These are phyloP conservation scores for Sisyra nigra DNA, from an alignment of 2,888 invertebrate species.

Conservation along the genomic window DNA sequence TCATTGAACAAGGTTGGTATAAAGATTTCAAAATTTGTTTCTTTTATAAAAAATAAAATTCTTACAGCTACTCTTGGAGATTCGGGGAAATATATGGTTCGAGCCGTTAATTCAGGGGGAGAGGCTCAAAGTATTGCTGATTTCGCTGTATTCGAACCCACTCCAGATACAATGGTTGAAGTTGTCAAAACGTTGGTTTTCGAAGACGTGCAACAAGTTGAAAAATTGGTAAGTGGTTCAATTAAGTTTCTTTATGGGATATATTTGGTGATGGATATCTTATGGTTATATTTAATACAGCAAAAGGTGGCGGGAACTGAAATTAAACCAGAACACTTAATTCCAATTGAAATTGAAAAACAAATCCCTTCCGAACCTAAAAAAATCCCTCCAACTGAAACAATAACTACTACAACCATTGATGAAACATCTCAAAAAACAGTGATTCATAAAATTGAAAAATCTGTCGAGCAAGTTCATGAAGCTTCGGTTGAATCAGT, in stretches of 20 bases:
- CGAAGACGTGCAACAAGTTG: constrained; percentile 33
- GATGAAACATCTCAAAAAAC: constrained; percentile 27
- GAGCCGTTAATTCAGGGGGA: constrained; percentile 58
- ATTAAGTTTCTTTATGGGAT: constrained; percentile 13
- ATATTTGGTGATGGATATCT: too few species aligned
- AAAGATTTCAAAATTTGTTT: too few species aligned
- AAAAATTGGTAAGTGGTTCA: constrained; percentile 30
- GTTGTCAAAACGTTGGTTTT: constrained; percentile 48
- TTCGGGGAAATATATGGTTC: constrained; percentile 61
- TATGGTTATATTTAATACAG: constrained; percentile 1
- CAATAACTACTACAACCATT: constrained; percentile 28
- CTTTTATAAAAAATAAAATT: background rate
- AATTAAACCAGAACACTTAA: background rate
- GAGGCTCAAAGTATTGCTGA: constrained; percentile 71
- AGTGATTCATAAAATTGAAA: constrained; percentile 15
- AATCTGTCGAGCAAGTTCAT: too few species aligned
- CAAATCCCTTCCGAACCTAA: constrained; percentile 22
- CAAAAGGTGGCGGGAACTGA: background rate
- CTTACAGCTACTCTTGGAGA: constrained; percentile 40
- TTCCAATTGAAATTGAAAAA: constrained; percentile 8
- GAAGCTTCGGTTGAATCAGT: too few species aligned
- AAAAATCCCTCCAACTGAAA: constrained; percentile 26
- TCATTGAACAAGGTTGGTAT: constrained; percentile 65
- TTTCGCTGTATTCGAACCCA: constrained; percentile 53
- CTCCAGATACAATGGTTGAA: constrained; percentile 49